These are phyloP conservation scores for Gymnocypris eckloni DNA, from an alignment of 2,797 vertebrate genomes.

Conservation along the genomic window DNA sequence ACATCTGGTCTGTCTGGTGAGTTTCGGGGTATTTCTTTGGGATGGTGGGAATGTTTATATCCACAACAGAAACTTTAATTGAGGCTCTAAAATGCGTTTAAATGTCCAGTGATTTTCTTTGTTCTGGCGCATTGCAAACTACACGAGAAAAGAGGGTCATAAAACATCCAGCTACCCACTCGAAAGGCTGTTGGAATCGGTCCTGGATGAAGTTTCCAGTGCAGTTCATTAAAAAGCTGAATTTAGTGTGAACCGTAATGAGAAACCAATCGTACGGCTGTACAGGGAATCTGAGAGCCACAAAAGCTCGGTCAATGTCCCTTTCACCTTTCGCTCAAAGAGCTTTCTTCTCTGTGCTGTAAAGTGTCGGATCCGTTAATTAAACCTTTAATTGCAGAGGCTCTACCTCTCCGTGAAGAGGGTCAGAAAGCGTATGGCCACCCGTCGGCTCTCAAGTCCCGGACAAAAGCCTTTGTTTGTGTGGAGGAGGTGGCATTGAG, in stretches of 20 bases:
- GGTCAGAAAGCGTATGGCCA: conserved; percentile 70
- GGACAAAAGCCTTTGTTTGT: conserved; percentile 72
- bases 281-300: conserved; percentile 71
- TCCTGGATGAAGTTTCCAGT: conserved; percentile 70
- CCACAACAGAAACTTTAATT: conserved; percentile 54
- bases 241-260: conserved; percentile 78
- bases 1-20: not conserved
- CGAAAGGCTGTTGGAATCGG: conserved; percentile 64
- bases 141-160: conserved; percentile 61
- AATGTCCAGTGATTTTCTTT: conserved; percentile 53
- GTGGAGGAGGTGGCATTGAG: conserved; percentile 61
- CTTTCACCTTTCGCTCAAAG: conserved; percentile 77
- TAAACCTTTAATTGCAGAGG: conserved; percentile 83
- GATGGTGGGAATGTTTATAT: conserved; percentile 20
- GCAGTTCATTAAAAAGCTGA: conserved; percentile 83
- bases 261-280: conserved; percentile 79
- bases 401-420: conserved; percentile 73
- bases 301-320: conserved; percentile 77
- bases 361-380: conserved; percentile 83
- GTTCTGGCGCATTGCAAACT: conserved; percentile 53
- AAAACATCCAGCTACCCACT: conserved; percentile 57
- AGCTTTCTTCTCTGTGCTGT: conserved; percentile 73
- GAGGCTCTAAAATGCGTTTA: conserved; percentile 27
- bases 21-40: not conserved
- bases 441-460: conserved; percentile 62